Evolutionary conservation across 2,113 vertebrate genomes (phyloP), one percentile per base, ranked within the genome.

Genomic region (Xyrauchen texanus): DNA sequence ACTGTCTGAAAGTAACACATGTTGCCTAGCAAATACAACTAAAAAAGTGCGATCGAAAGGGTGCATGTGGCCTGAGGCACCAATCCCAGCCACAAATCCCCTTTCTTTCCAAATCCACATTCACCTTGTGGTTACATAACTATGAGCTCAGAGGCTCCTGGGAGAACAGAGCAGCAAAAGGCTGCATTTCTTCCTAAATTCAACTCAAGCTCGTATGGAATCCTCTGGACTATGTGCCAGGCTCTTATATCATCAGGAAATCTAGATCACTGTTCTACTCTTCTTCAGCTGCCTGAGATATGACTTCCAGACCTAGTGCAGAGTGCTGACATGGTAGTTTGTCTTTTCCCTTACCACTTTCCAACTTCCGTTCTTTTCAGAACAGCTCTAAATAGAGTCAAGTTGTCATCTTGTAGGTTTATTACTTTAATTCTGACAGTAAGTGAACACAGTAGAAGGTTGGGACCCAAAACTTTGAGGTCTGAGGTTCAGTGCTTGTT

Each of bases 101-200:
- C 21, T 34, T 34, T 34, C 21, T 34, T 34, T 34, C 21, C 21
- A 34, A 34, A 34, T 34, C 3, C 21, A 34, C 21, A 3, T 34
- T 34, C 21, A 34, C 21, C 47, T 74, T 64, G 34, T 65, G 74
- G 65, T 76, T 76, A 76, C 34, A 76, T 76, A 76, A 76, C 61
- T 63, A 34, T 34, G 62, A 65, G 34, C 74, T 76, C 47, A 65
- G 21, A 12, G 60, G 46, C 65, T 16, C 6, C 62, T 53, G 21
- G 21, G 10, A 74, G 45, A 16, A 34, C 21, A 34, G 21, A 34
- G 21, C 21, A 15, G 55, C 8, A 34, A 49, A 51, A 10, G 16
- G 10, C 34, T 61, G 58, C 15, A 74, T 74, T 74, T 51, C 21
- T 34, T 34, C 21, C 3, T 34, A 34, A 34, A 74, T 34, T 51